A percentile compares a stretch with the other conserved stretches of the same genome.
These are phyloP conservation scores for Halesus radiatus DNA, from an alignment of 1,140 invertebrate species.

Conservation along the genomic window DNA sequence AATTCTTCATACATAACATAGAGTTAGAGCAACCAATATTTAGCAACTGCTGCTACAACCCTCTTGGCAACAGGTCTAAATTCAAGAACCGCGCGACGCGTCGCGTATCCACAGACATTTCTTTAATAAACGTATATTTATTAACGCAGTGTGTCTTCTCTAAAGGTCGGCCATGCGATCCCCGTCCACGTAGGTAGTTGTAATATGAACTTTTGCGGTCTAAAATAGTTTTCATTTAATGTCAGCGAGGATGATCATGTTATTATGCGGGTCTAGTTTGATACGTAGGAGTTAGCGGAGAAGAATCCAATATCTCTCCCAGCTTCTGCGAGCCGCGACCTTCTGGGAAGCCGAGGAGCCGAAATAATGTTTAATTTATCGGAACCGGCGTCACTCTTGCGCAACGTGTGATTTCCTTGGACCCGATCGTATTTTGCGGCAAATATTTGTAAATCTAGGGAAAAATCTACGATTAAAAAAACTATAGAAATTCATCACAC, in stretches of 20 bases:
- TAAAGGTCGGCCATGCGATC: conserved; percentile 3
- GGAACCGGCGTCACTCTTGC: conserved; percentile 29
- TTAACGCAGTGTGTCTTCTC: not conserved
- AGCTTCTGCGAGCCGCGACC: not conserved
- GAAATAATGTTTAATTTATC: not conserved
- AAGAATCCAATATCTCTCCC: not conserved
- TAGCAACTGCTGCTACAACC: not conserved
- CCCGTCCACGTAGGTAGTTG: not conserved
- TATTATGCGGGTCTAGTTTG: not conserved
- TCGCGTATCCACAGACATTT: too few relatives aligned
- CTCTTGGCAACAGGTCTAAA: too few relatives aligned
- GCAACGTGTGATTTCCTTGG: conserved; percentile 4
- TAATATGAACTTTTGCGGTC: conserved; percentile 50
- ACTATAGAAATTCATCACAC: not conserved
- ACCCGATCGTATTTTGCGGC: not conserved
- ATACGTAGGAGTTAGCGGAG: conserved; percentile 18
- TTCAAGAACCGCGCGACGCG: too few relatives aligned
- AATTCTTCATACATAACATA: too few relatives aligned
- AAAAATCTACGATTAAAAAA: not conserved
- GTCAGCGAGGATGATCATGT: not conserved
- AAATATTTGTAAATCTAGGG: not conserved
- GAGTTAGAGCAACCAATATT: not conserved
- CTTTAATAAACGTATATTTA: too few relatives aligned
- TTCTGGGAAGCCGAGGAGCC: not conserved
- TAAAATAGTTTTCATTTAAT: conserved; percentile 49